Percentiles rank a stretch among this genome's conserved stretches.
phyloP scores from a whole-genome alignment of 2,888 invertebrate genomes.

The Sturmia bella region DNA sequence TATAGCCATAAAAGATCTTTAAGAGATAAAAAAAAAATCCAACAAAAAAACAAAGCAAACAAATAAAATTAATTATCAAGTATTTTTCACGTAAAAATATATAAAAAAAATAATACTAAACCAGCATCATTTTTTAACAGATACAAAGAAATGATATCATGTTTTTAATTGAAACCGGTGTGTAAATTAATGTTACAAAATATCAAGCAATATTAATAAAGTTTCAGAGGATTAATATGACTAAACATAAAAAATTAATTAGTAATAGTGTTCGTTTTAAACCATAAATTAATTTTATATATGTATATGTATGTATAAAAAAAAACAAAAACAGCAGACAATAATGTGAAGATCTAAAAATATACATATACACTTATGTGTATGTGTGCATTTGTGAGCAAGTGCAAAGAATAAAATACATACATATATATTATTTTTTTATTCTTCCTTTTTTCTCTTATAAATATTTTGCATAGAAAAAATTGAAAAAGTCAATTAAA shows the following conservation, averaged over 20 bases:
- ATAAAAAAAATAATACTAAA: background rate
- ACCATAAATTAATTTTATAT: conserved; percentile 23
- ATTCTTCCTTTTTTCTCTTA: conserved; percentile 15
- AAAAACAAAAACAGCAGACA: background rate
- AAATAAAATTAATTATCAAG: conserved; percentile 49
- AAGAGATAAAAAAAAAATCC: conserved; percentile 27
- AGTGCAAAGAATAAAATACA: conserved; percentile 30
- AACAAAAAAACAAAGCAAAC: conserved; percentile 36
- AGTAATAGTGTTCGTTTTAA: conserved; percentile 57
- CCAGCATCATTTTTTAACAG: conserved; percentile 21
- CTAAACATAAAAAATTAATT: conserved; percentile 60
- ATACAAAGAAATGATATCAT: conserved; percentile 43
- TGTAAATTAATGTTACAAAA: conserved; percentile 30
- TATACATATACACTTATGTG: background rate
- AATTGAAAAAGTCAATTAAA: background rate
- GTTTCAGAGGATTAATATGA: conserved; percentile 60
- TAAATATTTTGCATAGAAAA: background rate
- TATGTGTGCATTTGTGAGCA: background rate
- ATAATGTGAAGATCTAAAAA: conserved; percentile 26
- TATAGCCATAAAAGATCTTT: conserved; percentile 45
- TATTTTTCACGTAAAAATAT: conserved; percentile 23
- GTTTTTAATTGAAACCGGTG: conserved; percentile 50
- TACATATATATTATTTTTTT: conserved; percentile 27
- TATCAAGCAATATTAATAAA: conserved; percentile 17
- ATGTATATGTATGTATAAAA: conserved; percentile 12